These are phyloP conservation scores for Caenorhabditis sp. DNA, from an alignment of 2,888 invertebrate genomes.

Conservation along the genomic window DNA sequence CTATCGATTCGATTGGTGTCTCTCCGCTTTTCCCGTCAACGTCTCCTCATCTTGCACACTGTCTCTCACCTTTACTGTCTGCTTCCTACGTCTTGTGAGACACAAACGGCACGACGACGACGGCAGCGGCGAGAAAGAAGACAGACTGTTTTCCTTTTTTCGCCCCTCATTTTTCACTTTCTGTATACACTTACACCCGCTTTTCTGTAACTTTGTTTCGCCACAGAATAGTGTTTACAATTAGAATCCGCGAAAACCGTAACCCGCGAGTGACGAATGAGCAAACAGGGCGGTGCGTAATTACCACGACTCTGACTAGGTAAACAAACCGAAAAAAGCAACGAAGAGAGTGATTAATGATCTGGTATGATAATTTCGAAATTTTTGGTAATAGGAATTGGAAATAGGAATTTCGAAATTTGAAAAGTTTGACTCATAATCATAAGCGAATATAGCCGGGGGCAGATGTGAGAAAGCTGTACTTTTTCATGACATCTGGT, in stretches of 20 bases:
- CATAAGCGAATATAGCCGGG: no score
- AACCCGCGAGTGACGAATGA: conserved; percentile 1
- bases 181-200: not conserved
- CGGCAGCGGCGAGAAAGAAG: not conserved
- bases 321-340: conserved; percentile 7
- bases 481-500: no score
- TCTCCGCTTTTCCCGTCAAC: not conserved
- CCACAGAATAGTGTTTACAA: no score
- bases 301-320: not conserved
- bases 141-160: conserved; percentile 45
- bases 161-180: conserved; percentile 13
- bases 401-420: no score
- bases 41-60: conserved; percentile 39
- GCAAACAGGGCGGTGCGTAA: conserved; percentile 18
- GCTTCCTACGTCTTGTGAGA: conserved; percentile 5
- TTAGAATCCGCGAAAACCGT: conserved; percentile 12
- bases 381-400: no score
- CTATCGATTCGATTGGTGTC: conserved; percentile 55
- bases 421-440: no score
- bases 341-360: no score
- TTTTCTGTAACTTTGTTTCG: no score
- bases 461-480: no score
- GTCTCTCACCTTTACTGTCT: conserved; percentile 27
- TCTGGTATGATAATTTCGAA: no score
- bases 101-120: not conserved